phyloP scores from a whole-genome alignment of 1,140 invertebrate genomes.

The Magallana gigas region DNA sequence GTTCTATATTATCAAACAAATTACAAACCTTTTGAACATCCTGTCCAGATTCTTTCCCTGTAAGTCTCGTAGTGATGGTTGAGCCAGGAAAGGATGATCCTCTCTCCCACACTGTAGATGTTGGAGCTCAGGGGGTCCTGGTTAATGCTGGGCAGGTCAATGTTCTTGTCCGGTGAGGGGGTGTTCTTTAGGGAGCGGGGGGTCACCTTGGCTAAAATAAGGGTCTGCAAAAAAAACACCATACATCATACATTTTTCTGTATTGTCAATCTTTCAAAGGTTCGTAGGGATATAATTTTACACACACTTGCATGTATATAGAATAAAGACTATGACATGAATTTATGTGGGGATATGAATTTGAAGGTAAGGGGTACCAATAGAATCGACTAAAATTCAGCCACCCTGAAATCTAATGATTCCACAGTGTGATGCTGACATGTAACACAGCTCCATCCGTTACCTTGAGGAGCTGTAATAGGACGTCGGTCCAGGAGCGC shows the following conservation, averaged over 20 bases:
- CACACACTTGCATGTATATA: too few relatives aligned
- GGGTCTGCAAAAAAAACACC: conserved; percentile 64
- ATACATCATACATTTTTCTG: too few relatives aligned
- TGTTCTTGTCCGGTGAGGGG: conserved; percentile 68
- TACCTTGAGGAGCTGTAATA: conserved; percentile 79
- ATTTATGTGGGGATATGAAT: too few relatives aligned
- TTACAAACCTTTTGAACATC: conserved; percentile 70
- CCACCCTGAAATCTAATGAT: too few relatives aligned
- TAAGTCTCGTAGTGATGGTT: conserved; percentile 78
- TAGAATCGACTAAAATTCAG: too few relatives aligned
- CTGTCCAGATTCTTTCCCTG: conserved; percentile 74
- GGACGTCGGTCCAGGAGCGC: conserved; percentile 77
- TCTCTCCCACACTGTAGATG: conserved; percentile 76
- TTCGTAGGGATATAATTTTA: too few relatives aligned
- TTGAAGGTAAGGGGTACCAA: too few relatives aligned
- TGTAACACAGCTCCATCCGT: not conserved
- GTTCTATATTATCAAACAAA: not conserved
- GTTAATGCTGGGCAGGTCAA: conserved; percentile 73
- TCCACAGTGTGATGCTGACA: too few relatives aligned
- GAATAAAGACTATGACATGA: too few relatives aligned
- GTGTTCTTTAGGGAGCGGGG: conserved; percentile 73
- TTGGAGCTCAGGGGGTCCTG: conserved; percentile 77
- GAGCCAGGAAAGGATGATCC: conserved; percentile 78
- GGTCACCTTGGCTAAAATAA: conserved; percentile 76
- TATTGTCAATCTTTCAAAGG: too few relatives aligned